Percentiles rank a stretch among this genome's conserved stretches.
Evolutionary conservation across 2,888 invertebrate species (phyloP).

Genomic region (Xestia rhomboidea): DNA sequence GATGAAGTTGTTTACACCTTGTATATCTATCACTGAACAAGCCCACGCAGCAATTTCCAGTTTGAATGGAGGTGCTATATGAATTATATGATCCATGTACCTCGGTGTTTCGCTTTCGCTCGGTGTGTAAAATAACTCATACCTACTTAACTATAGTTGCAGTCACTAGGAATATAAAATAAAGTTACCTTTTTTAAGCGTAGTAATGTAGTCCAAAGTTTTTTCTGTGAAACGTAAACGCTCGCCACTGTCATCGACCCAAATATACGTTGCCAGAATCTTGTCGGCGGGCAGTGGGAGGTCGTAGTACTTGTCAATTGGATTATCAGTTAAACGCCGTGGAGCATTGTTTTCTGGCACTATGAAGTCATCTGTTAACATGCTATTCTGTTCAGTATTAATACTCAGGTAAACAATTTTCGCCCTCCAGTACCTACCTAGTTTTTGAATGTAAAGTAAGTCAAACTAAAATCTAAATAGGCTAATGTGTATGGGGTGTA

Average conservation of each 20-base stretch:
- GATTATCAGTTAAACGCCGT: slow-evolving; percentile 85
- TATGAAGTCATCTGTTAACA: slow-evolving; percentile 20
- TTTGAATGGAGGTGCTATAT: background rate
- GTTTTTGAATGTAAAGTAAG: background rate
- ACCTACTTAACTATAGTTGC: background rate
- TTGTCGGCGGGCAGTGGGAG: slow-evolving; percentile 94
- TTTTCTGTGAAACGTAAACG: slow-evolving; percentile 96
- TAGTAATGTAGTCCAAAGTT: slow-evolving; percentile 95
- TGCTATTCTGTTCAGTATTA: background rate
- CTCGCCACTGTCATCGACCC: slow-evolving; percentile 98
- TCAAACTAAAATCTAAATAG: background rate
- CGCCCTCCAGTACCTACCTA: too few relatives aligned
- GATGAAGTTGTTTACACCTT: too few relatives aligned
- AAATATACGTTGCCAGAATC: slow-evolving; percentile 96
- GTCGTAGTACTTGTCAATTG: slow-evolving; percentile 93
- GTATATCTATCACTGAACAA: too few relatives aligned
- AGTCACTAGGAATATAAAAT: background rate
- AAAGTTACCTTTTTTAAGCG: slow-evolving; percentile 92
- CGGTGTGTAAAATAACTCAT: too few relatives aligned
- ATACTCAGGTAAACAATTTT: too few relatives aligned
- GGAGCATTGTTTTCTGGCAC: background rate
- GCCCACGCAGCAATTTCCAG: too few relatives aligned
- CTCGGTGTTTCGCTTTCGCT: too few relatives aligned
- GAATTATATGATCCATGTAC: background rate
- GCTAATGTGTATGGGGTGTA: background rate